Base-by-base conservation (phyloP, 2,888 invertebrate genomes). In the Calliopum simillimum region DNA sequence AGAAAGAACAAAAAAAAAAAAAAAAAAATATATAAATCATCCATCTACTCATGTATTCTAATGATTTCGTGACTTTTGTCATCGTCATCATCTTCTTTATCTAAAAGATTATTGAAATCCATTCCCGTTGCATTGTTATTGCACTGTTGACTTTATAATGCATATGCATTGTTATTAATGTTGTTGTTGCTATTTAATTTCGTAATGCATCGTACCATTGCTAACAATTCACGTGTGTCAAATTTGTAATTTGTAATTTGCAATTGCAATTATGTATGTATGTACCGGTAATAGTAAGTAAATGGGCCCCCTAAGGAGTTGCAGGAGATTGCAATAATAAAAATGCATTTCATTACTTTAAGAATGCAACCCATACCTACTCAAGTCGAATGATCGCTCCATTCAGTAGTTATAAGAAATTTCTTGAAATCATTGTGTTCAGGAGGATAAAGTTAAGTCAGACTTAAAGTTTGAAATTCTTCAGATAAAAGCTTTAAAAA, bases 61-160 rank as follows among this genome's bases (percentile, higher is more conserved):
- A 65, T 69, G 69, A 69, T 64, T 58, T 64, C 69, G 69, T 69
- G 69, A 64, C 69, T 69, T 56, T 64, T 58, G 64, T 56, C 58
- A 44, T 65, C 65, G 23, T 67, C 59, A 44, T 65, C 65, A 44
- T 67, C 59, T 67, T 64, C 64, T 64, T 65, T 69, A 64, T 64
- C 64, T 59, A 69, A 69, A 53, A 64, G 64, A 64, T 69, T 64
- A 69, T 69, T 69, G 64, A 69, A 69, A 69, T 69, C 69, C 69
- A 56, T 58, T n/a, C n/a, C 58, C 59, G 25, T 41, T 58, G 33
- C 43, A 53, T 64, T 46, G 19, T 61, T 64, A 43, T 43, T 49
- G 61, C 14, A 19, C n/a, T 65, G 43, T 19, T 59, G 21, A 19
- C 41, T 67, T 41, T 49, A 59, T 46, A 66, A 55, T 56, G 33